Conservation (phyloP, 2,888 invertebrate species). For the Lycocerus yunnanus region DNA sequence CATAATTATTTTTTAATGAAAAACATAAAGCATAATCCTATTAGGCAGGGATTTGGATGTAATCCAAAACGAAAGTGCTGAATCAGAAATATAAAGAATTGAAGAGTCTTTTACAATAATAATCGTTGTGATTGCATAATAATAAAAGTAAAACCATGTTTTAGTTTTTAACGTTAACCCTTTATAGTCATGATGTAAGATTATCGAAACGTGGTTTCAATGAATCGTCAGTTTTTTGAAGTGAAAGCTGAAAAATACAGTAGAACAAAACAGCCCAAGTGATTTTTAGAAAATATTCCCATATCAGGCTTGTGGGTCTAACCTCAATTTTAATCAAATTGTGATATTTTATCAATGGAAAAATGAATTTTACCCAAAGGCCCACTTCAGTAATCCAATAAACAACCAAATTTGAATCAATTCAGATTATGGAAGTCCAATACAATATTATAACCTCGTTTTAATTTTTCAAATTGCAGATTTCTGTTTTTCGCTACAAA, state of each 20-base stretch:
- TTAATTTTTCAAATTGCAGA: too few relatives aligned
- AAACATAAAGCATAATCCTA: not conserved
- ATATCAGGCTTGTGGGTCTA: too few relatives aligned
- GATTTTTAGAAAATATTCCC: too few relatives aligned
- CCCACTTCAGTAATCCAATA: too few relatives aligned
- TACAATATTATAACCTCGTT: too few relatives aligned
- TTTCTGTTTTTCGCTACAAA: too few relatives aligned
- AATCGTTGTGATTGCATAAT: not conserved
- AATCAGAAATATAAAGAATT: not conserved
- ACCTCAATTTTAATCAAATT: too few relatives aligned
- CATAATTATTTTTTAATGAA: not conserved
- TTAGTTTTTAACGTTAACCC: not conserved
- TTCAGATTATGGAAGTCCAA: too few relatives aligned
- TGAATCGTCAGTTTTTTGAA: not conserved
- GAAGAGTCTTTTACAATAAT: not conserved
- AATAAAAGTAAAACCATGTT: not conserved
- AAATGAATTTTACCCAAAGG: too few relatives aligned
- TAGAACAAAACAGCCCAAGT: not conserved
- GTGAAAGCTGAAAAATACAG: not conserved
- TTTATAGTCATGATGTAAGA: not conserved
- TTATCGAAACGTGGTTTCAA: not conserved
- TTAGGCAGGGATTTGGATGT: not conserved
- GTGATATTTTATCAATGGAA: too few relatives aligned
- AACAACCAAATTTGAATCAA: too few relatives aligned
- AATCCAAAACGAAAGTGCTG: not conserved